Evolutionary conservation across 1,140 invertebrate species (phyloP).

Genomic region (Euwallacea fornicatus): DNA sequence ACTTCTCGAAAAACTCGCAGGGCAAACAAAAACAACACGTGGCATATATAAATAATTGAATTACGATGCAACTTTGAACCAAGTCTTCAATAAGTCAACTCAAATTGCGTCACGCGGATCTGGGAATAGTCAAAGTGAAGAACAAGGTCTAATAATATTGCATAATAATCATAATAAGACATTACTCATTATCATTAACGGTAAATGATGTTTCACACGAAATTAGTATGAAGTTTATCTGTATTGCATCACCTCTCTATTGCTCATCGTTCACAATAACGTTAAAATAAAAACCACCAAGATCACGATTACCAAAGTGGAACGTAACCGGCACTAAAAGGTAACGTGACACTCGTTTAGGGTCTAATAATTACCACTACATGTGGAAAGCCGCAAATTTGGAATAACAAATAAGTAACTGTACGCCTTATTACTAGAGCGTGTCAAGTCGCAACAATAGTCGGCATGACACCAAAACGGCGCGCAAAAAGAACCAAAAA

Average conservation of each 20-base stretch:
- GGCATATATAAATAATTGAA: slow-evolving; percentile 11
- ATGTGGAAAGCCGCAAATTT: slow-evolving; percentile 23
- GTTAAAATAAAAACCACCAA: slow-evolving; percentile 2
- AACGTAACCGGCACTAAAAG: slow-evolving; percentile 23
- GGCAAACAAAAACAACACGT: slow-evolving; percentile 28
- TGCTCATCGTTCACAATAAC: slow-evolving; percentile 11
- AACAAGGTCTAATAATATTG: neutral
- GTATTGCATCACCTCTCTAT: slow-evolving; percentile 23
- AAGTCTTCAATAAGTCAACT: too few species aligned
- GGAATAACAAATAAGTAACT: slow-evolving; percentile 25
- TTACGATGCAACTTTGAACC: neutral
- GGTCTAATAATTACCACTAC: slow-evolving; percentile 21
- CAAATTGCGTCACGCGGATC: too few species aligned
- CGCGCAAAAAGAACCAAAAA: slow-evolving; percentile 7
- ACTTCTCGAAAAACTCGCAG: slow-evolving; percentile 24
- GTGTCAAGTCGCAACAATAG: slow-evolving; percentile 16
- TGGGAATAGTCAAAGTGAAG: too few species aligned
- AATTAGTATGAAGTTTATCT: slow-evolving; percentile 25
- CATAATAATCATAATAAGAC: neutral
- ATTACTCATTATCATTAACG: slow-evolving; percentile 34
- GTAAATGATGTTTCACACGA: slow-evolving; percentile 29
- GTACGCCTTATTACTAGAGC: slow-evolving; percentile 31
- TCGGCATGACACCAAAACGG: slow-evolving; percentile 4
- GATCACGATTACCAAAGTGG: slow-evolving; percentile 12
- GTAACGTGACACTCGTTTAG: slow-evolving; percentile 23